phyloP scores from a whole-genome alignment of 1,140 invertebrate species.

The Sinella curviseta region DNA sequence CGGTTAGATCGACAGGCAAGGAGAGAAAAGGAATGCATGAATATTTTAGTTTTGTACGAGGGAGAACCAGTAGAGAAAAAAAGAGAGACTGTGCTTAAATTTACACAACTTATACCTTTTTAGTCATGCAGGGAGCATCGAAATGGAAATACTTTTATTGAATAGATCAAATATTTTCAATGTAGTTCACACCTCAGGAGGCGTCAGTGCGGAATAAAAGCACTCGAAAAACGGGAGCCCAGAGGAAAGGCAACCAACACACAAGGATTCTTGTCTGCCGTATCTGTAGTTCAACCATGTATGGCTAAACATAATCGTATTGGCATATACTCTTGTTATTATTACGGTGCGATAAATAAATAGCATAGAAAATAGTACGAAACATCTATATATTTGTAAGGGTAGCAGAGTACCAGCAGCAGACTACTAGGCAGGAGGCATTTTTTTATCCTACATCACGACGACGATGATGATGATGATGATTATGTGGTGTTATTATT shows the following conservation, averaged over 20 bases:
- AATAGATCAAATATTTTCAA: conserved; percentile 25
- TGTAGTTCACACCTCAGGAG: conserved; percentile 25
- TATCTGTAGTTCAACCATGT: background rate
- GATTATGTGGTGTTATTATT: conserved; percentile 14
- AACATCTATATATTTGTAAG: background rate
- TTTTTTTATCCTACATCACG: conserved; percentile 6
- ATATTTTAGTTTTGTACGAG: background rate
- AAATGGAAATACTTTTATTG: conserved; percentile 26
- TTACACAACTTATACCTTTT: conserved; percentile 4
- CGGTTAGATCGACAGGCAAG: background rate
- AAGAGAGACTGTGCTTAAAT: background rate
- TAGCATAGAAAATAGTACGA: background rate
- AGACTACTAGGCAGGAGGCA: background rate
- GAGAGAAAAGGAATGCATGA: background rate
- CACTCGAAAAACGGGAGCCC: conserved; percentile 11
- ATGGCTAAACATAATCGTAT: background rate
- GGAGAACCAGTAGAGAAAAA: background rate
- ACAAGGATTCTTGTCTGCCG: background rate
- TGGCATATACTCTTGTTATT: background rate
- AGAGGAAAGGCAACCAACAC: background rate
- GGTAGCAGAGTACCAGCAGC: too few species aligned
- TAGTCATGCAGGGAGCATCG: conserved; percentile 20
- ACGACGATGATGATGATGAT: too few species aligned
- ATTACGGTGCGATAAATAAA: too few species aligned
- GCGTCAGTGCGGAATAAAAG: conserved; percentile 25